Evolutionary conservation across 30 jellyfish, hydroid and myxozoan genomes (phyloP).

Genomic region (Pelagia noctiluca): DNA sequence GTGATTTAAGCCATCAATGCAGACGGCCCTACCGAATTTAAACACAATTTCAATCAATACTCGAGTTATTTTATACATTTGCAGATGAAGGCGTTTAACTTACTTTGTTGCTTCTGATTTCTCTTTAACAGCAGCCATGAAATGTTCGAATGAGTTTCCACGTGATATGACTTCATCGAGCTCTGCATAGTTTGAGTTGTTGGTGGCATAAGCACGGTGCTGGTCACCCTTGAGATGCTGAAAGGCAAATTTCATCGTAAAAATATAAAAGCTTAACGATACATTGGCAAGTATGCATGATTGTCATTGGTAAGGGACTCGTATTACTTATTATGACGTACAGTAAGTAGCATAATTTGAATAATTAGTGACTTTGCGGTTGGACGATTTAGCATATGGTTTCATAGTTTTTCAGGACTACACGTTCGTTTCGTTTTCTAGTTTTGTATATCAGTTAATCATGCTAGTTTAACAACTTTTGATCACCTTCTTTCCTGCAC

Average conservation of each 20-base stretch:
- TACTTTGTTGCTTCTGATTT: slow-evolving; percentile 6
- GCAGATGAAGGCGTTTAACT: not conserved
- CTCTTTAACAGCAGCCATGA: slow-evolving; percentile 14
- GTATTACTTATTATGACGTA: not conserved
- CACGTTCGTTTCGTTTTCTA: not conserved
- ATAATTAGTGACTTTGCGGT: not conserved
- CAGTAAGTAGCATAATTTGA: not conserved
- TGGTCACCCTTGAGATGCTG: slow-evolving; percentile 71
- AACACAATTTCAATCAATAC: not conserved
- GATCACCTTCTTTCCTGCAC: no score
- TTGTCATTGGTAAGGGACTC: not conserved
- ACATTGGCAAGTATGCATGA: not conserved
- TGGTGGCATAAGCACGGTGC: slow-evolving; percentile 67
- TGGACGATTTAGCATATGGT: not conserved
- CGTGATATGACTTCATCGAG: slow-evolving; percentile 42
- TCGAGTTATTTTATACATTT: not conserved
- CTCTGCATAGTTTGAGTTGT: slow-evolving; percentile 52
- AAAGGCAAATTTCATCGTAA: not conserved
- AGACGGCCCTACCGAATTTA: not conserved
- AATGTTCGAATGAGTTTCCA: slow-evolving; percentile 50
- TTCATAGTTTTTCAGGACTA: not conserved
- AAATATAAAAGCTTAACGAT: not conserved
- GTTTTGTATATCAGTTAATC: no score
- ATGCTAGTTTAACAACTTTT: no score
- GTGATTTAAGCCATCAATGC: not conserved